Base-by-base conservation (phyloP, 2,888 invertebrate species). In the Tortrix viridana region DNA sequence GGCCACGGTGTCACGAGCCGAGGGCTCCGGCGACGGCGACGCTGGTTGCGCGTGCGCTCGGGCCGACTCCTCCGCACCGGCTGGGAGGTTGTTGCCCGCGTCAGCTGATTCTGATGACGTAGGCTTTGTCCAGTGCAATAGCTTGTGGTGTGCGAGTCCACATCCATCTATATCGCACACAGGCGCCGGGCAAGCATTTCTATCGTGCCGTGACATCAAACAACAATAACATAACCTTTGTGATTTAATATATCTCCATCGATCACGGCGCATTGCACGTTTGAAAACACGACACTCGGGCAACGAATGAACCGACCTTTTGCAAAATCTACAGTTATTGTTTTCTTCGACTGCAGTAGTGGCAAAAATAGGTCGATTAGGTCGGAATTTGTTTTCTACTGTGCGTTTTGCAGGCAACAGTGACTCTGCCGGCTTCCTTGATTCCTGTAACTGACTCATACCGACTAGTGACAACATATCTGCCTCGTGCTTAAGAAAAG, bases 231-330 rank as follows among this genome's bases (percentile, higher is more conserved):
- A 69, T 9, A 69, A 19, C 9, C 46, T 43, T 5, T 59, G 47
- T 4, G 48, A 16, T 63, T 62, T 65, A 4, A 63, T 65, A 58
- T 32, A 66, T n/a, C 46, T 54, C 68, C 65, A 68, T 44, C 46
- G 44, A 49, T 67, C 66, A 26, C 52, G 58, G n/a, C 65, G 49
- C 65, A 71, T 60, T 7, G 71, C 69, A 1, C 67, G 60, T 58
- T 59, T 68, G 20, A 71, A 71, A 16, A 18, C n/a, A 6, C 64
- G 53, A 46, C 70, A 70, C 4, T 67, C 58, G 0, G 64, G 12
- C 16, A 68, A 32, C 9, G 19, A 38, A 32, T 16, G 60, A 41
- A 14, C 16, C 1, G 52, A 44, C 37, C 60, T 66, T 12, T 58
- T 43, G 54, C 63, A 66, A 32, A 60, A 66, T 14, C 26, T 46